Evolutionary conservation across 2,888 invertebrate genomes (phyloP).

Genomic region (Bellardia pandia): DNA sequence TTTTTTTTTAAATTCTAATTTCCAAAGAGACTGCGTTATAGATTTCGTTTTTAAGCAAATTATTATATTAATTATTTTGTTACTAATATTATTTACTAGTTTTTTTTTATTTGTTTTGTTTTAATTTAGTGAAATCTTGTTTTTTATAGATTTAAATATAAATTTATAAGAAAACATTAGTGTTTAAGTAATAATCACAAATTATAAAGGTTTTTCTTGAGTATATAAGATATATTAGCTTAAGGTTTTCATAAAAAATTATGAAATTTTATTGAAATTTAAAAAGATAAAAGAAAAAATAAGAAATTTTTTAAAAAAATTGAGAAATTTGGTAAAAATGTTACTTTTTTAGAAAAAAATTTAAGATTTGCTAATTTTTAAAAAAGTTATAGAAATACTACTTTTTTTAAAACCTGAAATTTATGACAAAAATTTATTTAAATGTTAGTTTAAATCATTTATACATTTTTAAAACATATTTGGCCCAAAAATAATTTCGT

Average conservation of each 20-base stretch:
- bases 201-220: neutral
- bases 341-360: neutral
- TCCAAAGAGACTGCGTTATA: constrained; percentile 74
- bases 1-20: constrained; percentile 49
- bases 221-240: neutral
- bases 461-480: too few species aligned
- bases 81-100: constrained; percentile 35
- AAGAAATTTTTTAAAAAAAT: neutral
- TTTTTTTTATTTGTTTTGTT: constrained; percentile 45
- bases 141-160: constrained; percentile 19
- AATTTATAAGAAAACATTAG: constrained; percentile 5
- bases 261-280: neutral
- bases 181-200: neutral
- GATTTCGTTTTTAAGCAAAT: constrained; percentile 45
- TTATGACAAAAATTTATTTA: neutral
- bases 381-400: constrained; percentile 3
- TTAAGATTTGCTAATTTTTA: neutral
- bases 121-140: constrained; percentile 47
- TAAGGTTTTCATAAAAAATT: neutral
- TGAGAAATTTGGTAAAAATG: neutral
- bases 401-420: neutral
- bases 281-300: neutral
- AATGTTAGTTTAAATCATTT: neutral
- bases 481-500: neutral
- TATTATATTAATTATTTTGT: constrained; percentile 35